Percentiles rank a stretch among this genome's conserved stretches.
Evolutionary conservation across 2,888 invertebrate genomes (phyloP).

Genomic region (Keiferia lycopersicella): DNA sequence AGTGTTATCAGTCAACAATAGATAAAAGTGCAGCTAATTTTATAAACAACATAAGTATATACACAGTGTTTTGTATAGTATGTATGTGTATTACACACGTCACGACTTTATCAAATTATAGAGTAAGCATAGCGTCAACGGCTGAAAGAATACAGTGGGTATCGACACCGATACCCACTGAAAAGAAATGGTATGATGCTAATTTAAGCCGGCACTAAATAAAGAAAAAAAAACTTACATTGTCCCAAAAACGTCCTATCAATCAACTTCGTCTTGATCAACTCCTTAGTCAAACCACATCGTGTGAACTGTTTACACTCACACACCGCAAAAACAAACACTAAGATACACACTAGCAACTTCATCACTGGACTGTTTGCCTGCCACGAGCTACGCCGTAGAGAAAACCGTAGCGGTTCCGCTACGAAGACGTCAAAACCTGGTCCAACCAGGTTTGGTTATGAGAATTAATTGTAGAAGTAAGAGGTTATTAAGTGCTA

Average conservation of each 20-base stretch:
- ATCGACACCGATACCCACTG: not conserved
- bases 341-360: not conserved
- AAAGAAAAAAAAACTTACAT: conserved; percentile 49
- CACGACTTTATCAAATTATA: not conserved
- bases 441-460: not conserved
- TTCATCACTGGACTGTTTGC: not conserved
- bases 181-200: not conserved
- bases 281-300: conserved; percentile 48
- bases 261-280: conserved; percentile 45
- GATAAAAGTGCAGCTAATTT: no score
- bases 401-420: not conserved
- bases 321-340: conserved; percentile 24
- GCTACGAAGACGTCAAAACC: conserved; percentile 4
- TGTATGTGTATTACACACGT: not conserved
- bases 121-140: not conserved
- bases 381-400: not conserved
- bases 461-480: not conserved
- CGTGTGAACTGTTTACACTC: conserved; percentile 51
- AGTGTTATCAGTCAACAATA: no score
- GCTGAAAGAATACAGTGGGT: no score
- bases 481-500: conserved; percentile 2
- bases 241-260: conserved; percentile 55
- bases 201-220: not conserved
- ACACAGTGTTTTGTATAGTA: no score
- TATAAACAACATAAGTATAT: no score